phyloP scores from a whole-genome alignment of 2,888 invertebrate genomes.

The Polyploca ridens region DNA sequence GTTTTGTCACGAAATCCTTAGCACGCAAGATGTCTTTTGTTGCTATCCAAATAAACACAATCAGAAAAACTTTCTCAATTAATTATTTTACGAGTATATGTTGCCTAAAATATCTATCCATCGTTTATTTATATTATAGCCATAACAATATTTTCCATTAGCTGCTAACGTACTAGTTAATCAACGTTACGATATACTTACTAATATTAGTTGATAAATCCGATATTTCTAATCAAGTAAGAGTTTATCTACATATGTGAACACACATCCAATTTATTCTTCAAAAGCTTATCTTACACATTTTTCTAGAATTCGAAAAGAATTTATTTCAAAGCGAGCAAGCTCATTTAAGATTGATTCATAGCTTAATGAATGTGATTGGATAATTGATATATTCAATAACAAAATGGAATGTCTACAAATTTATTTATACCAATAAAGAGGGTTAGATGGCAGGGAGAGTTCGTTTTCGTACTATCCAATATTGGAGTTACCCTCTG shows the following conservation, averaged over 20 bases:
- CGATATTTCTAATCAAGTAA: background rate
- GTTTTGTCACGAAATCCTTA: slow-evolving; percentile 10
- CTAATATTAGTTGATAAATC: background rate
- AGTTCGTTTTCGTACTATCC: slow-evolving; percentile 53
- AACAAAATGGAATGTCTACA: slow-evolving; percentile 57
- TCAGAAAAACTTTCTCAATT: background rate
- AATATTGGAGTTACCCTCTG: slow-evolving; percentile 69
- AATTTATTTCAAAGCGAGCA: background rate
- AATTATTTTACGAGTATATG: background rate
- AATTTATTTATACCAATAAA: slow-evolving; percentile 60
- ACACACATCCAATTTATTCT: background rate
- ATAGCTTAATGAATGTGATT: slow-evolving; percentile 30
- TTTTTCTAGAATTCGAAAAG: background rate
- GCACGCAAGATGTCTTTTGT: background rate
- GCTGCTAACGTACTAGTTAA: background rate
- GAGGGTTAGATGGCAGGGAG: slow-evolving; percentile 45
- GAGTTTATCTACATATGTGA: background rate
- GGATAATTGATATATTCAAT: slow-evolving; percentile 60
- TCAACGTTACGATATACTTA: background rate
- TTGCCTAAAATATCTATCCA: background rate
- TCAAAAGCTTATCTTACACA: background rate
- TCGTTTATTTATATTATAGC: background rate
- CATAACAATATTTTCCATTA: background rate
- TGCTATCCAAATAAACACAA: background rate
- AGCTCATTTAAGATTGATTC: slow-evolving; percentile 21